Evolutionary conservation across 1,140 invertebrate genomes (phyloP), one percentile per base, ranked within the genome.

Genomic region (Tetraneura akinire): DNA sequence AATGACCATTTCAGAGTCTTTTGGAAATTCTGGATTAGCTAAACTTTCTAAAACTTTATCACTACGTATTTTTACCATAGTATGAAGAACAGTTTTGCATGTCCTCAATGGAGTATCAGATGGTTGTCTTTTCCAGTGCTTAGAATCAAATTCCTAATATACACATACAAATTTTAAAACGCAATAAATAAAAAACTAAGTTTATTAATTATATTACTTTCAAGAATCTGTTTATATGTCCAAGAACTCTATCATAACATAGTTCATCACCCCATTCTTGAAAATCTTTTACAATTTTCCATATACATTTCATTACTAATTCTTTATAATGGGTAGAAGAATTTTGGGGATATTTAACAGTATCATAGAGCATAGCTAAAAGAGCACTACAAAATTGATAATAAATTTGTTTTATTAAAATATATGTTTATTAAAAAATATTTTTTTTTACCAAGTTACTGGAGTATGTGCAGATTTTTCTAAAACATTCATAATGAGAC

Each of bases 51-150:
- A 47, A 3, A 84, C 81, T 66, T 82, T 73, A 66, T 71, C 71
- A 37, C 83, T 83, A 64, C 82, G 80, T 26, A 81, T 37, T 78
- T 83, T 83, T 1, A 84, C 84, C 82, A 84, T 83, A 4, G 82
- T 81, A 66, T 84, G 84, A 29, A 84, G 68, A 29, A 84, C 80
- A 11, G 84, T 84, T 81, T 84, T 84, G 18, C 83, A 80, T 21
- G 84, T 84, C 80, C 83, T 81, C 23, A 84, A 66, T 21, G 84
- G 84, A 21, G 83, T 81, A 62, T 84, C 82, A 60, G 37, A 60
- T 47, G 78, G 82, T 80, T 83, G 82, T 64, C 81, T 81, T 57
- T 83, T 83, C 84, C 84, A 84, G 81, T 82, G 83, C 10, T 80
- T 51, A 11, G 84, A 82, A 60, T 83, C 83, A 71, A 82, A 84